Percentiles rank a stretch among this genome's conserved stretches.
Evolutionary conservation across 2,888 invertebrate species (phyloP).

Genomic region (Lacanobia oleracea): DNA sequence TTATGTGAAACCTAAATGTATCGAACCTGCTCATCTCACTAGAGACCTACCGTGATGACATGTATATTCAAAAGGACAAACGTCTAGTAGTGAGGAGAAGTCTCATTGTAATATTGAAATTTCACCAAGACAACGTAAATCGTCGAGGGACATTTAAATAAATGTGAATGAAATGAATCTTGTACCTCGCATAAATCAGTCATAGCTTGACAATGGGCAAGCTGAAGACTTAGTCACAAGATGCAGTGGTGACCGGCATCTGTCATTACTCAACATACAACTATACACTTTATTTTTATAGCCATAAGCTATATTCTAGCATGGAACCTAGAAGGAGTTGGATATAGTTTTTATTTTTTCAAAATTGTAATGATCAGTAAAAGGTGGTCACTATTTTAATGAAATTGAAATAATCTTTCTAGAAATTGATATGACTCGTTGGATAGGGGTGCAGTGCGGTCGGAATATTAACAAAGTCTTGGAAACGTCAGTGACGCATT

Average conservation of each 20-base stretch:
- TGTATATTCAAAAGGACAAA: conserved; percentile 57
- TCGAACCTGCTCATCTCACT: conserved; percentile 10
- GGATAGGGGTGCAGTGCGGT: background rate
- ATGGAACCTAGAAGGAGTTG: background rate
- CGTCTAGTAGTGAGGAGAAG: conserved; percentile 58
- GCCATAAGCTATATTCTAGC: conserved; percentile 18
- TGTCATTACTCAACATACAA: conserved; percentile 38
- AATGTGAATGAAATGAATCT: conserved; percentile 69
- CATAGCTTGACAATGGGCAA: conserved; percentile 66
- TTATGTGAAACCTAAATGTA: background rate
- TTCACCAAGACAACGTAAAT: conserved; percentile 62
- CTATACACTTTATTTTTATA: conserved; percentile 39
- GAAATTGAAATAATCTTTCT: conserved; percentile 6
- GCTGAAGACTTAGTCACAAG: conserved; percentile 62
- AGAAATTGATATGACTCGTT: background rate
- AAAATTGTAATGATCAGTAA: conserved; percentile 19
- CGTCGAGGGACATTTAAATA: conserved; percentile 64
- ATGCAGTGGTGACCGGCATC: conserved; percentile 55
- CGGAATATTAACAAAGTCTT: background rate
- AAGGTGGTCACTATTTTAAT: conserved; percentile 33
- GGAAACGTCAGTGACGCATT: background rate
- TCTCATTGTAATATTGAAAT: conserved; percentile 69
- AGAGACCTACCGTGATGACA: conserved; percentile 52
- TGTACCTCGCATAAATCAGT: conserved; percentile 66
- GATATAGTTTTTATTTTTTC: conserved; percentile 13